Conservation (phyloP, 2,113 vertebrate species). For the Uropsilus gracilis region DNA sequence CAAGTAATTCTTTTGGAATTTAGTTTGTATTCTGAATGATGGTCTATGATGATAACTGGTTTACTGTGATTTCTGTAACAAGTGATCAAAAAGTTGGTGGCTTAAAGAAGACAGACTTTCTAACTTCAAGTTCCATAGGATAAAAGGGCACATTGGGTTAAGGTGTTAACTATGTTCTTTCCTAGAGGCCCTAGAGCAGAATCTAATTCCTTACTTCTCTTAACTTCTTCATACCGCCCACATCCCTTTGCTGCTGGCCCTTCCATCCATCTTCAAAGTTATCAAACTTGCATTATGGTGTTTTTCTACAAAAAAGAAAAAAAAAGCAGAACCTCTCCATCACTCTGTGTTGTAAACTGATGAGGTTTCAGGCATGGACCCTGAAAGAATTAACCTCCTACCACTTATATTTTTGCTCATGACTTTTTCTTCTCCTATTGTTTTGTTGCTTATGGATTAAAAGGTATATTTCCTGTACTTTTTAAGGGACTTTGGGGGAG, state of each 20-base stretch:
- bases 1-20: constrained; percentile 2
- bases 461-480: constrained; percentile 23
- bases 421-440: not conserved
- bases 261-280: not conserved
- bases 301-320: not conserved
- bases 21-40: not conserved
- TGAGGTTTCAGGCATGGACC: not conserved
- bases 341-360: not conserved
- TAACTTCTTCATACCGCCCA: not conserved
- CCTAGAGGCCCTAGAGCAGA: not conserved
- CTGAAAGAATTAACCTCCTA: not conserved
- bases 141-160: not conserved
- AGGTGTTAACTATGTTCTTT: not conserved
- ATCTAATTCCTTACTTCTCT: not conserved
- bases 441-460: not conserved
- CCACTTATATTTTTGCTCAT: not conserved
- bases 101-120: not conserved
- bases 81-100: not conserved
- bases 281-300: not conserved
- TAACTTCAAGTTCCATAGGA: not conserved
- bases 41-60: not conserved
- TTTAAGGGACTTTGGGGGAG: not conserved
- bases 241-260: not conserved
- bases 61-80: not conserved
- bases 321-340: not conserved